Base-by-base conservation (phyloP, 2,113 vertebrate species). In the Macrotus californicus region DNA sequence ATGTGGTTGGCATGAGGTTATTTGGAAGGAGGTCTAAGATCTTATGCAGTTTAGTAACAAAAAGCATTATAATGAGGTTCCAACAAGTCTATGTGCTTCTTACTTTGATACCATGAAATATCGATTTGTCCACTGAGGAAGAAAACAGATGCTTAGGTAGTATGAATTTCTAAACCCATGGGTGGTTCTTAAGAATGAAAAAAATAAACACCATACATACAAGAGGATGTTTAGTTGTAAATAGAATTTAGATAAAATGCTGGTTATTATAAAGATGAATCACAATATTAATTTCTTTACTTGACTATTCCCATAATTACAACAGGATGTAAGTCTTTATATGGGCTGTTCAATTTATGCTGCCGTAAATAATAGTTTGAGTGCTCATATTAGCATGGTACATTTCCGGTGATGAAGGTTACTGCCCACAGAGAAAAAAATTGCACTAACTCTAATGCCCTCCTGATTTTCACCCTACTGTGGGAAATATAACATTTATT, bases 211-310 rank as follows among this genome's bases (percentile, higher is more conserved):
- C 4, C 34, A 50, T 91, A 12, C 89, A 73, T 54, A 46, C 52
- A 24, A 97, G 16, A 21, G 18, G 85, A 69, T 61, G 46, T 31
- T 89, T 48, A 11, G 48, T 88, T 39, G 6, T 97, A 10, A 54
- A 82, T 89, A 77, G 85, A 96, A 95, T 92, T 95, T 0, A 69
- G 36, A 82, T 88, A 92, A 95, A 95, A 90, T 94, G 93, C 85
- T 97, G 91, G 39, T 52, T 76, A 94, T 96, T 95, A 59, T 95
- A 31, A n/a, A 70, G 22, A 73, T 83, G 26, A 3, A 52, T 69
- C 6, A 92, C 14, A 54, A 66, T 95, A 88, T 93, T 0, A 41
- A 36, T 72, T 52, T 81, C 4, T 83, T 85, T 85, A 46, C 61
- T 80, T 21, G 50, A 96, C 22, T 26, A 3, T 52, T 87, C 31